Base-by-base conservation (phyloP, 92 coral and sea anemone genomes). In the Metridium senile region DNA sequence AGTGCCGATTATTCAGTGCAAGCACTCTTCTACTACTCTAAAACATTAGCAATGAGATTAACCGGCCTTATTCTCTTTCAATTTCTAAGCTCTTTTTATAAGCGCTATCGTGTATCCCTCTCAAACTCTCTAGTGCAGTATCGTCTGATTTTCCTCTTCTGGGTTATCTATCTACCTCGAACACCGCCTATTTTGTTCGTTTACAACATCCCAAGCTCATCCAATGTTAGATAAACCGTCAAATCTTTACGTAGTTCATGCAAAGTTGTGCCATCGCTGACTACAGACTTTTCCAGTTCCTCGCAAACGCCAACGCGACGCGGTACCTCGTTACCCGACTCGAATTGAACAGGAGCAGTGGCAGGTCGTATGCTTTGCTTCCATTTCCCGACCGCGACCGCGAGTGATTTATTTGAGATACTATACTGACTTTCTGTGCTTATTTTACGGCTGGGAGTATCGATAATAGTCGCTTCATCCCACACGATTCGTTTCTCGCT, bases 171-270 rank as follows among this genome's bases (percentile, higher is more conserved):
- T 13, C 49, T 39, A 39, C 49, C 49, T 13, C 6, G 13, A 39
- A 4, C 13, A 13, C 49, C 59, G 3, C 16, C 59, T 2, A 54
- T 57, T 58, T 58, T 71, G 13, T 30, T 46, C 20, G 19, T 23
- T 59, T 31, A 79, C 0, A 79, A 66, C 84, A 79, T 79, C 17
- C 84, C 84, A 32, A 79, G 70, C 45, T 79, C 84, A 61, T 79
- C 84, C 0, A 79, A 66, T 16, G 84, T 79, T 45, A 79, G 58
- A 58, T 79, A 79, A 20, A 79, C 84, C 1, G 84, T 79, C 28
- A 79, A 67, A 25, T 79, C 84, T 56, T 79, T 79, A 33, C 84
- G 84, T 21, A 79, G 30, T 19, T 79, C 84, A 59, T 79, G 84
- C 35, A 79, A 74, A 58, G 76, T 68, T 9, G 84, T 79, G 0